Evolutionary conservation across 2,888 invertebrate genomes (phyloP), one percentile per base, ranked within the genome.

Genomic region (Lycocerus yunnanus): DNA sequence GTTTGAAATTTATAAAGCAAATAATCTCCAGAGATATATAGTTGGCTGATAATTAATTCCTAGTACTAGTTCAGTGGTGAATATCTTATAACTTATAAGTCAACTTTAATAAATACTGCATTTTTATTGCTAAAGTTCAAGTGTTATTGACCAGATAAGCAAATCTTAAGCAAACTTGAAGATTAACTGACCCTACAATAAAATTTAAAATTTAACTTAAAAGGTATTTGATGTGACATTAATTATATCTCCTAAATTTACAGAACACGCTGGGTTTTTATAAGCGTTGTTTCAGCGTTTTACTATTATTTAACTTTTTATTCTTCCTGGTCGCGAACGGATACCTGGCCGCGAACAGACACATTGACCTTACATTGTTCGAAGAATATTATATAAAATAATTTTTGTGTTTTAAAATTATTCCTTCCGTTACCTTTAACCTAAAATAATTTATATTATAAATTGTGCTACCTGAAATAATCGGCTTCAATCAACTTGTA

Each of bases 1-100:
- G 72, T 66, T 75, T 75, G 72, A 75, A 75, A 75, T 75, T 75
- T 75, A 75, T 72, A 75, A 75, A 75, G 75, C 74, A 71, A 71
- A 71, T 71, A 71, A 74, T 60, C 71, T 61, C 63, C 13, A 15
- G 60, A 59, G 71, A 75, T 59, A 18, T 71, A 72, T 71, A 66
- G 75, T 66, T 65, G 27, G 60, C 21, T 66, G 20, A 18, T 63
- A 63, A 63, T 63, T 63, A 63, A 63, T 63, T 18, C 16, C 20
- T 63, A 18, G 61, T 63, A 18, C 8, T n/a, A 63, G 61, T 18
- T 63, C 18, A 63, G 61, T 20, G 61, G 61, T 63, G 61, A 63
- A 63, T 63, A 63, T 63, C 18, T 63, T 63, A 63, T n/a, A 63
- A 63, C 61, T 63, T 18, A 6, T 15, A 63, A 43, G n/a, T n/a